phyloP scores from a whole-genome alignment of 2,888 invertebrate genomes.

The Andrena bicolor region DNA sequence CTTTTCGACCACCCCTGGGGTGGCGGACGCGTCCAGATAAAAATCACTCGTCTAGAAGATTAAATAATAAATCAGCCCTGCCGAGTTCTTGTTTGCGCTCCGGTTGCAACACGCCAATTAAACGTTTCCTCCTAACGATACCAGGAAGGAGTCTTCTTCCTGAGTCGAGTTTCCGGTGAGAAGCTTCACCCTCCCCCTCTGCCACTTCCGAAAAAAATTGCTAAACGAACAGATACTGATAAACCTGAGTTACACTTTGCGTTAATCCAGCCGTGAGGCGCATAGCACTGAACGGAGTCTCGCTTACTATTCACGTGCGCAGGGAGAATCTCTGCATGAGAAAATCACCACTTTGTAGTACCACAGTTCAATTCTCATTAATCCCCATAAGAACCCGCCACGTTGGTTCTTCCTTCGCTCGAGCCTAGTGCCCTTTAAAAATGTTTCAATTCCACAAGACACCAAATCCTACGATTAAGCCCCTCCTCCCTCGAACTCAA shows the following conservation, averaged over 20 bases:
- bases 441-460: slow-evolving; percentile 52
- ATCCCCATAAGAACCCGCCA: too few species aligned
- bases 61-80: slow-evolving; percentile 77
- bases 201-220: not conserved
- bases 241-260: not conserved
- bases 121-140: slow-evolving; percentile 53
- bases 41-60: slow-evolving; percentile 81
- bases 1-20: slow-evolving; percentile 70
- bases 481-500: slow-evolving; percentile 57
- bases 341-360: too few species aligned
- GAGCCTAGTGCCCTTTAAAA: slow-evolving; percentile 23
- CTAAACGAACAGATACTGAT: not conserved
- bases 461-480: not conserved
- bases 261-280: not conserved
- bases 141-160: slow-evolving; percentile 26
- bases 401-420: not conserved
- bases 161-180: slow-evolving; percentile 20
- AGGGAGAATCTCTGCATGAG: too few species aligned
- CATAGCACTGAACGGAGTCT: too few species aligned
- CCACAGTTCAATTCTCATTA: too few species aligned
- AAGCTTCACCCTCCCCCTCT: not conserved
- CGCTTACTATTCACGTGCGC: too few species aligned
- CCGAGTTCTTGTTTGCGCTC: slow-evolving; percentile 42
- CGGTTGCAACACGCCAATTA: slow-evolving; percentile 50
- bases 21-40: slow-evolving; percentile 71